Evolutionary conservation across 2,888 invertebrate species (phyloP).

Genomic region (Zaprionus lineosus): DNA sequence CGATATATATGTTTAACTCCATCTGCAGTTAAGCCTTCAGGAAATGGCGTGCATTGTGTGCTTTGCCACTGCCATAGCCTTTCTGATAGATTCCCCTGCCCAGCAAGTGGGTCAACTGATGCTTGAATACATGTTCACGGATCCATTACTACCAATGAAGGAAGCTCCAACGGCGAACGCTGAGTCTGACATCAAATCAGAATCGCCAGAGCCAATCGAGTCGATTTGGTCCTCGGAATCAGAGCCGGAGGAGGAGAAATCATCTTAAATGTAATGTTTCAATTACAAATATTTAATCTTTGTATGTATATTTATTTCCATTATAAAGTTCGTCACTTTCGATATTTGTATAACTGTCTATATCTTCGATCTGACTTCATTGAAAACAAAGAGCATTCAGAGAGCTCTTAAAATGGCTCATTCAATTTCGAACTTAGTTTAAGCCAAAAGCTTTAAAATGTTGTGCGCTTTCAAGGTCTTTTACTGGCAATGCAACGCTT

Average conservation of each 20-base stretch:
- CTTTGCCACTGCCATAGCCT: constrained; percentile 84
- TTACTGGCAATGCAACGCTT: no score
- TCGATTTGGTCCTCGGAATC: constrained; percentile 83
- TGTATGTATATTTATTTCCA: constrained; percentile 24
- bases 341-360: no score
- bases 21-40: constrained; percentile 84
- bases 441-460: no score
- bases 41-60: constrained; percentile 85
- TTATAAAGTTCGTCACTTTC: constrained; percentile 17
- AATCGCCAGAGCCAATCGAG: constrained; percentile 75
- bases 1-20: not conserved
- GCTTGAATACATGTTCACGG: constrained; percentile 82
- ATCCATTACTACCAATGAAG: constrained; percentile 40
- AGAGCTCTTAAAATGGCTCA: no score
- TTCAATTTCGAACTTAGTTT: no score
- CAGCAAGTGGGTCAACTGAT: constrained; percentile 83
- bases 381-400: no score
- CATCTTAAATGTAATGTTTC: constrained; percentile 45
- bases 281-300: constrained; percentile 17
- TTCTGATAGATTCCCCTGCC: constrained; percentile 87
- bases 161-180: constrained; percentile 48
- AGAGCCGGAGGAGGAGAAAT: constrained; percentile 72
- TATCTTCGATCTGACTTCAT: no score
- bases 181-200: constrained; percentile 61
- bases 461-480: no score